Evolutionary conservation across 2,113 vertebrate species (phyloP).

Genomic region (Salvator merianae): DNA sequence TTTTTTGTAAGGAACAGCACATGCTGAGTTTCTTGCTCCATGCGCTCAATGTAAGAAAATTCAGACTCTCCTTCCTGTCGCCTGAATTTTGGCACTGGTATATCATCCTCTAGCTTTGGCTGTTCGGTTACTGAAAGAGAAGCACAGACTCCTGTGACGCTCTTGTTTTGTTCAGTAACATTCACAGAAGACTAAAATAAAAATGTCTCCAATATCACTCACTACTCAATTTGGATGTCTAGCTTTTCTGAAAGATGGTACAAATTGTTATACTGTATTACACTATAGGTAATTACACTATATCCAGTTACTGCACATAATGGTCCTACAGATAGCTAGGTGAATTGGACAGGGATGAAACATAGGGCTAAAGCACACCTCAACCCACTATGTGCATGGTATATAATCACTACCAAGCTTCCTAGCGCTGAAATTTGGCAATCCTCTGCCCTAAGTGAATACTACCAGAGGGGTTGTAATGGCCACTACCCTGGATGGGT

Average conservation of each 20-base stretch:
- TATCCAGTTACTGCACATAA: background rate
- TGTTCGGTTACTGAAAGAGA: constrained; percentile 38
- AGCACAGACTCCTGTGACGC: background rate
- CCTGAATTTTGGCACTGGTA: constrained; percentile 81
- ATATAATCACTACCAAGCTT: background rate
- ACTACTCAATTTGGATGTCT: background rate
- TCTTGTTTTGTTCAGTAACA: background rate
- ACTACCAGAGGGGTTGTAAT: too few species aligned
- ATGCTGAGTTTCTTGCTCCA: constrained; percentile 82
- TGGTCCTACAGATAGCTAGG: background rate
- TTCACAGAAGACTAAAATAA: background rate
- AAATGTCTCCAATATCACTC: background rate
- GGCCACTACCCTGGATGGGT: too few species aligned
- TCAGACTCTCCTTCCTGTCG: constrained; percentile 76
- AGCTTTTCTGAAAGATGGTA: background rate
- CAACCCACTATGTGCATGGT: background rate
- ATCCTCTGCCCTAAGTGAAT: background rate
- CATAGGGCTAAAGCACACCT: background rate
- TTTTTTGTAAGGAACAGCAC: constrained; percentile 87
- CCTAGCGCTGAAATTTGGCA: background rate
- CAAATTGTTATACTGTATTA: too few species aligned
- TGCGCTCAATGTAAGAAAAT: constrained; percentile 78
- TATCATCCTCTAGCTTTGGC: constrained; percentile 46
- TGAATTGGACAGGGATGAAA: background rate
- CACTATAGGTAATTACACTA: background rate